Evolutionary conservation across 2,113 vertebrate genomes (phyloP), one percentile per base, ranked within the genome.

Genomic region (Aegithalos caudatus): DNA sequence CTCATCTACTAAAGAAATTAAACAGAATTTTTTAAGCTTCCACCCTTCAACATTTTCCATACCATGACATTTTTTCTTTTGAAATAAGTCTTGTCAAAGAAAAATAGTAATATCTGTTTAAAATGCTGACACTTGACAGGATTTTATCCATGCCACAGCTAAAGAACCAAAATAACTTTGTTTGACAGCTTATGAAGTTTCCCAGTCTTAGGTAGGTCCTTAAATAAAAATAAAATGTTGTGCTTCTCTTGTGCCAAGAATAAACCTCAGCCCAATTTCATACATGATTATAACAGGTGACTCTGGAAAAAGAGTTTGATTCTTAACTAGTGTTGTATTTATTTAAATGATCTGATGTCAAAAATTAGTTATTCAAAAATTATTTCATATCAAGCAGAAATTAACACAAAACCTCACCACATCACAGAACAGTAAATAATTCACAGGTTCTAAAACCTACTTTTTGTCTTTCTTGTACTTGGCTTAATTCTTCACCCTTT

Each of bases 391-490:
- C 64, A 81, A 72, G 58, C 7, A 14, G 33, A 42, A 79, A 56
- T 38, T 56, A 96, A 85, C 35, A 4, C 2, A 93, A 79, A 74
- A 91, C 31, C 25, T 45, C 66, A 23, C 25, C 31, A 3, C 82
- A 72, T 70, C 37, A 56, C 5, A 62, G 9, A 84, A 20, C 2
- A 67, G 77, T 42, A 60, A 71, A 40, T 53, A 48, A 50, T 13
- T n/a, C 74, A 58, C 47, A 51, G 22, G 66, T 50, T 87, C 58
- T 29, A 42, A 67, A 90, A 94, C 98, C 28, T 97, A 99, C 99
- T 95, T 99, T 99, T 95, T 99, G 99, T 85, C 98, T 98, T 81
- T 96, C 98, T 84, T 99, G 99, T 44, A 98, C 97, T 74, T 98
- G 97, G 92, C 76, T 97, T 51, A 99, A 96, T 79, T 98, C 98